These are phyloP conservation scores for Chlorodrepanis virens DNA, from an alignment of 2,113 vertebrate species.

Conservation along the genomic window DNA sequence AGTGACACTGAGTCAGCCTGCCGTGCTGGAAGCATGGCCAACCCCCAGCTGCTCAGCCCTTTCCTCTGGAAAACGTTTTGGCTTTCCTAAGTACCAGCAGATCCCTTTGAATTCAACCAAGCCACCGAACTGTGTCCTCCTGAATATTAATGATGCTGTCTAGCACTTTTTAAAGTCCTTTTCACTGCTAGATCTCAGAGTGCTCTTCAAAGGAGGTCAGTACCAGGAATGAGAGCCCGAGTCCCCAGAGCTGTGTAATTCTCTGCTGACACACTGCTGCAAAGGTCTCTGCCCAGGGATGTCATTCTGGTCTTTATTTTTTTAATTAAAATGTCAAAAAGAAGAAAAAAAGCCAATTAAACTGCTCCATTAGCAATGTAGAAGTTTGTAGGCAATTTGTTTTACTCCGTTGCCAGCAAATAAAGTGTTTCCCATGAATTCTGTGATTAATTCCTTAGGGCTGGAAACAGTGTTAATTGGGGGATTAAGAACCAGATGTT, in stretches of 20 bases:
- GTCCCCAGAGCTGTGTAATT: not conserved
- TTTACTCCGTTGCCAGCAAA: constrained; percentile 18
- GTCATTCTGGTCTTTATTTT: not conserved
- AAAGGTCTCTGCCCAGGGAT: not conserved
- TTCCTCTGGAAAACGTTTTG: not conserved
- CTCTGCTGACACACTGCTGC: not conserved
- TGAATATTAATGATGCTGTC: constrained; percentile 18
- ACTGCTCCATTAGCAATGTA: not conserved
- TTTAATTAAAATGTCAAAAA: not conserved
- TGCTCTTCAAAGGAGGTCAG: constrained; percentile 16
- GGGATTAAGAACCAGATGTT: constrained; percentile 57
- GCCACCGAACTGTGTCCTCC: not conserved
- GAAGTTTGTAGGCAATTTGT: constrained; percentile 24
- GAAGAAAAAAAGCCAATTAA: not conserved
- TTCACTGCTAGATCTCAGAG: not conserved
- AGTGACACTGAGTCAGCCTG: not conserved
- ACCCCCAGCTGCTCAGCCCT: not conserved
- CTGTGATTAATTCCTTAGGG: constrained; percentile 32
- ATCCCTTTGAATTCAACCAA: constrained; percentile 6
- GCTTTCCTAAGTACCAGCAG: not conserved
- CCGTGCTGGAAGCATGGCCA: not conserved
- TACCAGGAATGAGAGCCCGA: not conserved
- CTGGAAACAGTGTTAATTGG: constrained; percentile 38
- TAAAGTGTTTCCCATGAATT: not conserved
- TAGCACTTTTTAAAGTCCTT: not conserved